Evolutionary conservation across 2,797 vertebrate species (phyloP).

Genomic region (Peromyscus eremicus): DNA sequence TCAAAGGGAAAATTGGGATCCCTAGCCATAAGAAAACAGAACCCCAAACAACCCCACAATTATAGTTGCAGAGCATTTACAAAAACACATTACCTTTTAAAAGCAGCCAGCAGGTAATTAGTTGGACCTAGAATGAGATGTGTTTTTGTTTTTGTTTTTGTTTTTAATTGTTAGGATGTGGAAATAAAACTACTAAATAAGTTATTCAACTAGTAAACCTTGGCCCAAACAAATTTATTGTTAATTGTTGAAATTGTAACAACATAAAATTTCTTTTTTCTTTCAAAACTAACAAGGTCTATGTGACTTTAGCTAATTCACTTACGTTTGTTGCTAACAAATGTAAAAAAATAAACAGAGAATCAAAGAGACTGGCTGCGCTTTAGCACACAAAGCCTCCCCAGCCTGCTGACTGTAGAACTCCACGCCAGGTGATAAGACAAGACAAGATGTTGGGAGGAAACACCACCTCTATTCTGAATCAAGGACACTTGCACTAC

Average conservation of each 20-base stretch:
- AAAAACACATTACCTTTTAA: conserved; percentile 71
- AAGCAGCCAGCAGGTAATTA: conserved; percentile 72
- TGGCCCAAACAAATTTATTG: conserved; percentile 56
- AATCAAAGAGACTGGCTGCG: rapidly evolving
- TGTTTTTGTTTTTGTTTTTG: neutral
- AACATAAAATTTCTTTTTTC: conserved; percentile 53
- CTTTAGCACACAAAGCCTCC: neutral
- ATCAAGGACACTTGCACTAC: neutral
- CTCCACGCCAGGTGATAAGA: neutral
- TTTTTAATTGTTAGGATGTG: conserved; percentile 58
- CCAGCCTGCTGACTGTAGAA: neutral
- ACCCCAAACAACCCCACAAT: neutral
- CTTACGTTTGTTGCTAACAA: neutral
- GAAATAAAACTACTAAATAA: conserved; percentile 57
- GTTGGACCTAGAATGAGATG: conserved; percentile 69
- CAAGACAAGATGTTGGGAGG: neutral
- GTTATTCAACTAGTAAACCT: conserved; percentile 76
- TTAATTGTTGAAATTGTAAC: conserved; percentile 64
- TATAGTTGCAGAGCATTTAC: conserved; percentile 44
- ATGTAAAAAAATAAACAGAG: conserved; percentile 8
- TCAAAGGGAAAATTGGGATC: conserved; percentile 74
- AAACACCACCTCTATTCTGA: neutral
- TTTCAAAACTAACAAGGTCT: conserved; percentile 16
- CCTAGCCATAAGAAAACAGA: conserved; percentile 58
- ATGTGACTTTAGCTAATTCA: conserved; percentile 7